Evolutionary conservation across 2,113 vertebrate genomes (phyloP).

Genomic region (Pelecanoides urinatrix): DNA sequence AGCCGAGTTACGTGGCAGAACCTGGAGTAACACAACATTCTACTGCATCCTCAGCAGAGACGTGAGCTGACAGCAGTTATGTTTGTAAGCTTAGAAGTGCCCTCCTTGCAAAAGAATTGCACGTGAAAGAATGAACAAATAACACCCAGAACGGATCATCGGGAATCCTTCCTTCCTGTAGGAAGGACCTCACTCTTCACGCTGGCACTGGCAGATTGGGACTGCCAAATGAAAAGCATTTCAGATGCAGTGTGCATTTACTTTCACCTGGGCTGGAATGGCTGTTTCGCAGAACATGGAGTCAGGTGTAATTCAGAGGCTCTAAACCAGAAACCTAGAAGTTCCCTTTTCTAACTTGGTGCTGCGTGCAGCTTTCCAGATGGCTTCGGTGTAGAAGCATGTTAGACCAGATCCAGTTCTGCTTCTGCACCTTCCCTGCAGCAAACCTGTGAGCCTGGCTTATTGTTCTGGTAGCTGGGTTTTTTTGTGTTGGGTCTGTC

Average conservation of each 20-base stretch:
- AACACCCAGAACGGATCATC: rapidly evolving
- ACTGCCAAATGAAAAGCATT: not conserved
- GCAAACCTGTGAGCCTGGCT: not conserved
- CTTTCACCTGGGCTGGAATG: not conserved
- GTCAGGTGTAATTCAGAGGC: not conserved
- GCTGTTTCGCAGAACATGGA: not conserved
- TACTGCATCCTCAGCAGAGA: not conserved
- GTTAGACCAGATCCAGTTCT: not conserved
- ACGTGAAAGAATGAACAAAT: not conserved
- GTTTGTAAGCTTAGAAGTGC: not conserved
- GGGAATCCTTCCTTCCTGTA: not conserved
- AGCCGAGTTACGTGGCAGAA: rapidly evolving
- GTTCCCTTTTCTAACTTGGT: not conserved
- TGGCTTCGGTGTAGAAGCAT: rapidly evolving
- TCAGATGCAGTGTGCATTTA: not conserved
- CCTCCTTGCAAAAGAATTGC: not conserved
- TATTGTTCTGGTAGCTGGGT: not conserved
- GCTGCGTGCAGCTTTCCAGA: not conserved
- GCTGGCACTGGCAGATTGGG: not conserved
- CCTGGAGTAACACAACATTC: not conserved
- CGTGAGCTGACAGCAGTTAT: not conserved
- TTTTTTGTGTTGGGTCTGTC: not conserved
- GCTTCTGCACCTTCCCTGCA: not conserved
- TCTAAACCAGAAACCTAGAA: not conserved
- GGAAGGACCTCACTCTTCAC: not conserved